Conservation (phyloP, 2,888 invertebrate species). For the Lycia hirtaria region DNA sequence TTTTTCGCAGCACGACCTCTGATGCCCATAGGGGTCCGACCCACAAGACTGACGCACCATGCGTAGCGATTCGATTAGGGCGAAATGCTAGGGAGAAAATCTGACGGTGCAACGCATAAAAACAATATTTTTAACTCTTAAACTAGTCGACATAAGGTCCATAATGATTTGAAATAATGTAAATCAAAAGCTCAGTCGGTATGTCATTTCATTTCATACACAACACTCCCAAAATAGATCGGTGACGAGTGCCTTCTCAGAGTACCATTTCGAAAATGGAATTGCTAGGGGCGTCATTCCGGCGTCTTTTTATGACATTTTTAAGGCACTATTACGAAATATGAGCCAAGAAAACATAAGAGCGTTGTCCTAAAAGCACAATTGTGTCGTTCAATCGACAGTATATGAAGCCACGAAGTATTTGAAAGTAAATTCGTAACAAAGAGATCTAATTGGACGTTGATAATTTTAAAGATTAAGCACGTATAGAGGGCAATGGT, state of each 20-base stretch:
- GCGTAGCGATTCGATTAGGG: constrained; percentile 84
- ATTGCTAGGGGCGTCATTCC: constrained; percentile 75
- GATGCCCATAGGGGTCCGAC: constrained; percentile 76
- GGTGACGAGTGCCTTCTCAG: constrained; percentile 72
- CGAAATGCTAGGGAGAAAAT: constrained; percentile 75
- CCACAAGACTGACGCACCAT: constrained; percentile 79
- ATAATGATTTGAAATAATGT: constrained; percentile 15
- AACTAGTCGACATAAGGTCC: constrained; percentile 25
- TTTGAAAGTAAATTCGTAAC: constrained; percentile 41
- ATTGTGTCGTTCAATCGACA: constrained; percentile 50
- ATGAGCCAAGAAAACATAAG: constrained; percentile 36
- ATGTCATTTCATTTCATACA: constrained; percentile 82
- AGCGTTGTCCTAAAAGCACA: constrained; percentile 51
- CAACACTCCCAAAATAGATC: constrained; percentile 81
- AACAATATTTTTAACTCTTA: constrained; percentile 46
- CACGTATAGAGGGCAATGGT: constrained; percentile 62
- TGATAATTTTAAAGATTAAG: constrained; percentile 57
- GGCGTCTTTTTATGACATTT: constrained; percentile 67
- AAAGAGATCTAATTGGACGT: constrained; percentile 59
- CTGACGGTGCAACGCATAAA: constrained; percentile 73
- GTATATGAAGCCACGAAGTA: constrained; percentile 35
- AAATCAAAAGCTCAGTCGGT: constrained; percentile 51
- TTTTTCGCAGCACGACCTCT: constrained; percentile 77
- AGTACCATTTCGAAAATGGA: constrained; percentile 81
- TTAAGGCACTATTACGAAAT: constrained; percentile 52